A percentile compares a stretch with the other conserved stretches of the same genome.
phyloP scores from a whole-genome alignment of 2,797 vertebrate genomes.

The Furcifer pardalis region DNA sequence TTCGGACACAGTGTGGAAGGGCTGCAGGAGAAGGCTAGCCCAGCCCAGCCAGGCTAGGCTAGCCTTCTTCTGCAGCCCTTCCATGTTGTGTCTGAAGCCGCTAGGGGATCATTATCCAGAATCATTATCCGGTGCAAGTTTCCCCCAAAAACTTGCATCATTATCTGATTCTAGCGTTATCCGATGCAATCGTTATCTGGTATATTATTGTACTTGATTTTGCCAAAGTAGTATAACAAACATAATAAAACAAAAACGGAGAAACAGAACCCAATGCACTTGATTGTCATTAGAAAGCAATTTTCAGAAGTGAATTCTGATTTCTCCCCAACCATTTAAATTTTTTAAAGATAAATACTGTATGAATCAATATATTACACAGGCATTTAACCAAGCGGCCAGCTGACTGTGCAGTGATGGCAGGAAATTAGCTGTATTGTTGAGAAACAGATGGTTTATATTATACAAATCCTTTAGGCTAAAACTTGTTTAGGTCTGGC shows the following conservation, averaged over 20 bases:
- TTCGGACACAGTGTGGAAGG: too few species aligned
- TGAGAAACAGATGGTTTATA: conserved; percentile 91
- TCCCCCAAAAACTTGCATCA: too few species aligned
- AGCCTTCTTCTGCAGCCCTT: too few species aligned
- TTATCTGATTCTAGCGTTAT: too few species aligned
- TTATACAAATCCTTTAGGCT: conserved; percentile 88
- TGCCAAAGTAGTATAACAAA: neutral
- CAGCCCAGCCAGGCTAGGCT: too few species aligned
- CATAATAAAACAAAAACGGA: neutral
- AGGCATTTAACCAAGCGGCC: conserved; percentile 74
- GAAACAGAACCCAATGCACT: neutral
- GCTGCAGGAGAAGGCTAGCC: too few species aligned
- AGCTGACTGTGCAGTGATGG: conserved; percentile 75
- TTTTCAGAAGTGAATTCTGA: conserved; percentile 64
- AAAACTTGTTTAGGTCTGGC: conserved; percentile 87
- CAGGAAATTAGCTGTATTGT: conserved; percentile 86
- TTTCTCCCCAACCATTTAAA: conserved; percentile 54
- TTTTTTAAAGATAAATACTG: conserved; percentile 70
- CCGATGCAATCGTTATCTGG: too few species aligned
- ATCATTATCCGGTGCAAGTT: too few species aligned
- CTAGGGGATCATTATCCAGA: too few species aligned
- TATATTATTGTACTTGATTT: too few species aligned
- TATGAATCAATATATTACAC: conserved; percentile 54
- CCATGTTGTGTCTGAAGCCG: too few species aligned
- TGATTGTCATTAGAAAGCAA: conserved; percentile 15